These are phyloP conservation scores for Cladopsammia gracilis DNA, from an alignment of 64 coral and sea anemone genomes.

Conservation along the genomic window DNA sequence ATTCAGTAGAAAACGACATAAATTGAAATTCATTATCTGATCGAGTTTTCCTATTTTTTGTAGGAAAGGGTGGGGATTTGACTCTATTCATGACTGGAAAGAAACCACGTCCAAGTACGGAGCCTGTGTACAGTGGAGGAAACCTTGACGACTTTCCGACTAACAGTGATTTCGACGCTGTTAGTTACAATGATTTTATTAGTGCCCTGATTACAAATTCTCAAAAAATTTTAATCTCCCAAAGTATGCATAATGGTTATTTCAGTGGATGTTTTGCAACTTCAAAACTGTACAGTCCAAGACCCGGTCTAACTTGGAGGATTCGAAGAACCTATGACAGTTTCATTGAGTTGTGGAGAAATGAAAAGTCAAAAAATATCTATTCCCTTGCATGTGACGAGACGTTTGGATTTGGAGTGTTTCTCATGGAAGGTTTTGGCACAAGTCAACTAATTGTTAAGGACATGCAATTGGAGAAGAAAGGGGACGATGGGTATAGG, in stretches of 20 bases:
- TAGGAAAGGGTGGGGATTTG: too few relatives aligned
- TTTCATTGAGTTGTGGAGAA: neutral
- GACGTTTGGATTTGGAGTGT: neutral
- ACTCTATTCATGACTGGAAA: slow-evolving; percentile 16
- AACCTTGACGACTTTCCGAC: neutral
- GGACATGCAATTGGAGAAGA: too few relatives aligned
- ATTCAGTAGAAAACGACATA: too few relatives aligned
- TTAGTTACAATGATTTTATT: neutral
- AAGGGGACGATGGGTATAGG: neutral
- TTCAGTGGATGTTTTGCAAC: neutral
- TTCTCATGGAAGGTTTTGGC: slow-evolving; percentile 2
- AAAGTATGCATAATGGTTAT: slow-evolving; percentile 2
- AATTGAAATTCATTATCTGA: too few relatives aligned
- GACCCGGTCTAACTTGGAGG: neutral
- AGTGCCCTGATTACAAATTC: neutral
- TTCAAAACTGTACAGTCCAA: neutral
- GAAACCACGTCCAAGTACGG: neutral
- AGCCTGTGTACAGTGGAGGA: slow-evolving; percentile 23
- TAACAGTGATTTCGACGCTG: neutral
- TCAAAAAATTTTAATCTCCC: neutral
- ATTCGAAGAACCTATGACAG: neutral
- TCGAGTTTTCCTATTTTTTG: too few relatives aligned
- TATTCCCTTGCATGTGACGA: neutral
- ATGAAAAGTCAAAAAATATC: neutral
- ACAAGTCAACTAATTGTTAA: neutral